Evolutionary conservation across 23 tunicate genomes (phyloP), one percentile per base, ranked within the genome.

Genomic region (Aplidium turbinatum): DNA sequence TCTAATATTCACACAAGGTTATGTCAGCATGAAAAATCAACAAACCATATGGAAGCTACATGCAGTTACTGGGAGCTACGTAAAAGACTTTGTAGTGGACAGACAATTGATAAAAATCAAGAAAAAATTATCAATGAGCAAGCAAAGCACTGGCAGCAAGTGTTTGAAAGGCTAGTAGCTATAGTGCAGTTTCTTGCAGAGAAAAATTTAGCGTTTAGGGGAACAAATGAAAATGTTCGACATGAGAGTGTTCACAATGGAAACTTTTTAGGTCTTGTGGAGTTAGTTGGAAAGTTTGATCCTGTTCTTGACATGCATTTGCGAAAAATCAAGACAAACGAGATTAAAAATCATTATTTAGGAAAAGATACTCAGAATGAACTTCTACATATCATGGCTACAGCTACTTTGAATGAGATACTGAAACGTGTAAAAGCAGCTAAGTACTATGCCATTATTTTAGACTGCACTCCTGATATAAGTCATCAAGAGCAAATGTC

Each of bases 401-500:
- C 25, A 35, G 52, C 73, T 38, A 24, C 22, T 66, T n/a, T 38
- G 51, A 66, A 38, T 13, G 52, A 35, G 27, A 66, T 38, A 4
- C 51, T 66, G 25, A 16, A n/a, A 38, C 29, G 52, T 19, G 30
- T 66, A n/a, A 66, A 66, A 38, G 52, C 52, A 16, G 52, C 73
- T 16, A 66, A 35, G 30, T 66, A 66, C 52, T 66, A 16, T 38
- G 26, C 73, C 5, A 5, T 66, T 35, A 35, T 66, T 35, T 66
- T 66, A 19, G 51, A 66, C 30, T 66, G 52, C 30, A 66, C 73
- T 35, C 73, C 73, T 16, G 73, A 66, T 24, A 66, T 35, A 38
- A 66, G 73, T 38, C 73, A 66, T 38, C 52, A 66, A 39, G 73
- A 66, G 52, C 73, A 38, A 38, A 66, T 38, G 73, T 66, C 73